Evolutionary conservation across 2,797 vertebrate genomes (phyloP).

Genomic region (Cichlasoma orientale): DNA sequence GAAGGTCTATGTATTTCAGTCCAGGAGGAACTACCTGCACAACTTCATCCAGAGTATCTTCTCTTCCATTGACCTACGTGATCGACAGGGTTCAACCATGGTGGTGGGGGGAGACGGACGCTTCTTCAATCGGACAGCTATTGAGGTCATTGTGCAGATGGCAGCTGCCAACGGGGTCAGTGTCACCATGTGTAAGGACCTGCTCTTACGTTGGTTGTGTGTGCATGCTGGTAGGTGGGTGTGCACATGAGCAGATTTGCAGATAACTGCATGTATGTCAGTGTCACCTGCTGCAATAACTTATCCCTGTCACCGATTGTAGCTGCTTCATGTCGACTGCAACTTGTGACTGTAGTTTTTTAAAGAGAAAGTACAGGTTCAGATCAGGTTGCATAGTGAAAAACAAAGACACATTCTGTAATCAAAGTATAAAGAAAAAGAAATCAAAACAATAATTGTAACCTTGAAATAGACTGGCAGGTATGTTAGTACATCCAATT

Average conservation of each 20-base stretch:
- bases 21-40: slow-evolving; percentile 91
- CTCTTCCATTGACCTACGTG: slow-evolving; percentile 93
- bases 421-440: neutral
- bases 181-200: slow-evolving; percentile 66
- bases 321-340: neutral
- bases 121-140: slow-evolving; percentile 90
- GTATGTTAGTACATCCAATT: too few relatives aligned
- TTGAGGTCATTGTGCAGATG: slow-evolving; percentile 94
- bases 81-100: slow-evolving; percentile 93
- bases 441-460: too few relatives aligned
- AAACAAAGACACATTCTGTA: too few relatives aligned
- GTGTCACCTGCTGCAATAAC: slow-evolving; percentile 20
- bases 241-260: neutral
- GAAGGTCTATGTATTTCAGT: slow-evolving; percentile 88
- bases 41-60: slow-evolving; percentile 97
- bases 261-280: slow-evolving; percentile 8
- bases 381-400: neutral
- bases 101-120: slow-evolving; percentile 96
- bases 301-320: neutral
- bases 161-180: slow-evolving; percentile 98
- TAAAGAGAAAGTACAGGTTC: neutral
- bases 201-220: slow-evolving; percentile 4
- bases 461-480: too few relatives aligned
- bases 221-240: slow-evolving; percentile 5
- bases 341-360: neutral